phyloP scores from a whole-genome alignment of 2,797 vertebrate species.

The Remorina albescens region DNA sequence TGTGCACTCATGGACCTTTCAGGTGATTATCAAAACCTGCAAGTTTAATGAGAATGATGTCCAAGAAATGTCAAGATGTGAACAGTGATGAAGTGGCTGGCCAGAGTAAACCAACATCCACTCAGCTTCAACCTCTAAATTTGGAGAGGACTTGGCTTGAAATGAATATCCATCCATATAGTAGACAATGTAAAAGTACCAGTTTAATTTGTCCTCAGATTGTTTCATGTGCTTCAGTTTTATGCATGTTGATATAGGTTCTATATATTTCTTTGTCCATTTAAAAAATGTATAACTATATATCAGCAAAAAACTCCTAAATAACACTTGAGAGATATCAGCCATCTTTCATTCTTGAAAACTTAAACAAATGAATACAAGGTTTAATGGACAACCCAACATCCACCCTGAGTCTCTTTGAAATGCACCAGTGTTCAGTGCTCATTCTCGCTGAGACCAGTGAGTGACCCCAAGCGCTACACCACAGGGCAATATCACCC shows the following conservation, averaged over 20 bases:
- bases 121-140: conserved; percentile 9
- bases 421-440: not conserved
- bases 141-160: conserved; percentile 9
- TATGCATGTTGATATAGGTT: conserved; percentile 9
- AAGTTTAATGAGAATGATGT: conserved; percentile 12
- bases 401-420: not conserved
- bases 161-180: conserved; percentile 4
- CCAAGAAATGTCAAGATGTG: not conserved
- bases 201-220: no score
- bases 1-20: not conserved
- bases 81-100: not conserved
- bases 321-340: no score
- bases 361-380: not conserved
- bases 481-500: conserved; percentile 41
- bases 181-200: not conserved
- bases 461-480: conserved; percentile 34
- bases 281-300: conserved; percentile 1
- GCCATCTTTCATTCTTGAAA: not conserved
- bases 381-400: not conserved
- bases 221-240: conserved; percentile 31
- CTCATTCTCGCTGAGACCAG: conserved; percentile 28
- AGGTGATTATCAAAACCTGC: not conserved
- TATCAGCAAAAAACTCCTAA: no score
- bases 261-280: not conserved
- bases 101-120: not conserved